Conservation (phyloP, 1,140 invertebrate species). For the Temnothorax nylanderi region DNA sequence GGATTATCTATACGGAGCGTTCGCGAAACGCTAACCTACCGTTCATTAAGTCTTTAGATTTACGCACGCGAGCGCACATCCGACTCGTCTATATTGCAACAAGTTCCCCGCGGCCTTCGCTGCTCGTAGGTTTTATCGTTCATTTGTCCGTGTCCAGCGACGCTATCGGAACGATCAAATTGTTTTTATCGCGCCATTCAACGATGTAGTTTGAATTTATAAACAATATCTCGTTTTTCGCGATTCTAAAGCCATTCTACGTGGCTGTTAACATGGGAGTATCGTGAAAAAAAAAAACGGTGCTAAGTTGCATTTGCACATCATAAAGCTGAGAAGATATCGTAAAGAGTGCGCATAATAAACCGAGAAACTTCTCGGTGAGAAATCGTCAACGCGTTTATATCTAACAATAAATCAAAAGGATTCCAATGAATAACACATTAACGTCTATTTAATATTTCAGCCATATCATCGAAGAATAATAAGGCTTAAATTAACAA, state of each 20-base stretch:
- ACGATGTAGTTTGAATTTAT: constrained; percentile 27
- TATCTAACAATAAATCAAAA: constrained; percentile 36
- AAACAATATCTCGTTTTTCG: constrained; percentile 21
- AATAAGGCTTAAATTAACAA: constrained; percentile 19
- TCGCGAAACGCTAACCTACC: constrained; percentile 37
- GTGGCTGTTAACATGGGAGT: constrained; percentile 13
- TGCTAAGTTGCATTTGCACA: constrained; percentile 30
- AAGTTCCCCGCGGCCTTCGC: neutral
- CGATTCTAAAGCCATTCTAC: constrained; percentile 8
- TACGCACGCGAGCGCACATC: constrained; percentile 13
- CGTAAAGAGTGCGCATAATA: constrained; percentile 57
- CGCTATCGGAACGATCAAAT: constrained; percentile 47
- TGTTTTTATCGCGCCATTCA: constrained; percentile 33
- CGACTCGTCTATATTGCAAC: neutral
- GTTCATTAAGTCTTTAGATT: constrained; percentile 52
- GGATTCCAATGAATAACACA: constrained; percentile 71
- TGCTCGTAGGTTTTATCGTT: constrained; percentile 26
- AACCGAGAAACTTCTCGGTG: neutral
- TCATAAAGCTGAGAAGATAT: constrained; percentile 59
- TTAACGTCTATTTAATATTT: constrained; percentile 63
- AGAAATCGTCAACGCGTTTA: constrained; percentile 34
- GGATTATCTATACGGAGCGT: constrained; percentile 25
- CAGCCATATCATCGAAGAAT: constrained; percentile 32
- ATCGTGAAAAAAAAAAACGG: constrained; percentile 43
- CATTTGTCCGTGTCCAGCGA: neutral